A percentile compares a stretch with the other conserved stretches of the same genome.
These are phyloP conservation scores for Austrofundulus limnaeus DNA, from an alignment of 2,113 vertebrate genomes.

Conservation along the genomic window DNA sequence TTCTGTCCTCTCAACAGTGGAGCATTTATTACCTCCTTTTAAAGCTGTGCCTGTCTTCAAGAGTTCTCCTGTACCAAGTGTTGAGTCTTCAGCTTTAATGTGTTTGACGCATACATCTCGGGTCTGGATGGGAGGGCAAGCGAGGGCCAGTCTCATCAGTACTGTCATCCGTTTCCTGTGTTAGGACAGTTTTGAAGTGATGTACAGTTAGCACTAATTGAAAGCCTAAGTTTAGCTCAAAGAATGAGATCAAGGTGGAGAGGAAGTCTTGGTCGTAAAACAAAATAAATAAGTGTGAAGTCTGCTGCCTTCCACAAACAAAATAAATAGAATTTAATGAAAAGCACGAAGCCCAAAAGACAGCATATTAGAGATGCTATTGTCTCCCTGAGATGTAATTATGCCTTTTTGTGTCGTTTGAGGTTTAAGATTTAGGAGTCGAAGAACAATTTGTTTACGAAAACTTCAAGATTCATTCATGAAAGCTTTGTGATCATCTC, in stretches of 20 bases:
- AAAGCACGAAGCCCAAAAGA: not conserved
- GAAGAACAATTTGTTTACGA: conserved; percentile 35
- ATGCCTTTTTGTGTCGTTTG: conserved; percentile 14
- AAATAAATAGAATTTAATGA: conserved; percentile 7
- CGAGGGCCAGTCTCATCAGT: conserved; percentile 63
- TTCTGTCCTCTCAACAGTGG: conserved; percentile 10
- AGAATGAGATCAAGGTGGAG: conserved; percentile 28
- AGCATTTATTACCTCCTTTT: conserved; percentile 15
- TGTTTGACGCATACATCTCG: conserved; percentile 32
- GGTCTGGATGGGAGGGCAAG: conserved; percentile 49
- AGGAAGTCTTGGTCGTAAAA: conserved; percentile 10
- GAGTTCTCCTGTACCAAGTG: conserved; percentile 7
- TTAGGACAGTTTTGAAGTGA: conserved; percentile 65
- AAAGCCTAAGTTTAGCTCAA: conserved; percentile 52
- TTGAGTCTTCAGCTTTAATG: conserved; percentile 16
- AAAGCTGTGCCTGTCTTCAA: conserved; percentile 17
- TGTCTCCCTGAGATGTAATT: conserved; percentile 44
- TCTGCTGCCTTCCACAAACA: conserved; percentile 14
- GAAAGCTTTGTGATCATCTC: conserved; percentile 33
- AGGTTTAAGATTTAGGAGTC: conserved; percentile 42
- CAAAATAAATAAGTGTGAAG: not conserved
- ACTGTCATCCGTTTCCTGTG: conserved; percentile 60
- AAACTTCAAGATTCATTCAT: conserved; percentile 34
- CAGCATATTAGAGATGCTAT: conserved; percentile 10
- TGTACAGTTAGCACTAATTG: conserved; percentile 63